Base-by-base conservation (phyloP, 1,140 invertebrate species). In the Zaprionus ghesquierei region DNA sequence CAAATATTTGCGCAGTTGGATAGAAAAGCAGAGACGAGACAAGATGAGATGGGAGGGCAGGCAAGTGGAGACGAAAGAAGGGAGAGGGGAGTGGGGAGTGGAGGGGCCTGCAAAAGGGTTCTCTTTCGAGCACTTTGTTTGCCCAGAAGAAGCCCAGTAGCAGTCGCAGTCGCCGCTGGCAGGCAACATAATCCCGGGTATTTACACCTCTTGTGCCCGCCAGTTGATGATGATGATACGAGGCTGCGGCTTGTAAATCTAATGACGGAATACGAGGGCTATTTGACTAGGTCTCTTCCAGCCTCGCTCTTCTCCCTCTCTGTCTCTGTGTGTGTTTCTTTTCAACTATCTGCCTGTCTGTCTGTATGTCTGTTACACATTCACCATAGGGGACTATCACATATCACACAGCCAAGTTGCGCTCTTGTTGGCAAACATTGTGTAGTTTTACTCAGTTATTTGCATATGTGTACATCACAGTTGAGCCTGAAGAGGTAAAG, bases 1-100 rank as follows among this genome's bases (percentile, higher is more conserved):
- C 82, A 79, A 86, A 86, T 87, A 86, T 86, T 86, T 64, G 79
- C 62, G 58, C 79, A 82, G 72, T 78, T 86, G 50, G 46, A 33
- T 41, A 58, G 41, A 46, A 46, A 22, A 12, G n/a, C 18, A 22
- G n/a, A 41, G 41, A 64, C 29, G 8, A 31, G 25, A 41, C 35
- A 13, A 6, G 1, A n/a, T 4, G 31, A 3, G 31, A 33, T 2
- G 31, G 13, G 35, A 15, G 6, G 6, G 1, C 12, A 35, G 12
- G 5, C 2, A 13, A 13, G 13, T 5, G 13, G 13, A 38, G 13
- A 15, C 13, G 6, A 35, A 9, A 6, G 8, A 9, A 10, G 29
- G 29, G 1, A 33, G 8, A n/a, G n/a, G 29, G 8, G 8, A 29
- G 2, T 1, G 29, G 31, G 27, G 6, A 8, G 27, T 3, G 31